Evolutionary conservation across 2,888 invertebrate species (phyloP).

Genomic region (Salpingus planirostris): DNA sequence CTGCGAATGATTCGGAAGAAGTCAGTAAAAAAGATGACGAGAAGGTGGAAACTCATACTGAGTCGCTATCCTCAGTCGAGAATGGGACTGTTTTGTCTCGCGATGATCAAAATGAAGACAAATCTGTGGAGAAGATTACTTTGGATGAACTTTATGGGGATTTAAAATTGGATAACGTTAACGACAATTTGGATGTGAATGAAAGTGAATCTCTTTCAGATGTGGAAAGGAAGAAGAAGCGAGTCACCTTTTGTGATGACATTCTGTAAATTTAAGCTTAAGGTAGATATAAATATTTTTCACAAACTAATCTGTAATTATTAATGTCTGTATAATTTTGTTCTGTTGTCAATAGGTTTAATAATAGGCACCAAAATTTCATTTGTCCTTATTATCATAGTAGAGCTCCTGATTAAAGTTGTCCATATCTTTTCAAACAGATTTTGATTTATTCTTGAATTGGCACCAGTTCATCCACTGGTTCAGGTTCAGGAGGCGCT

Average conservation of each 20-base stretch:
- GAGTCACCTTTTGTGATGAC: constrained; percentile 9
- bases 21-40: no score
- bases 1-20: no score
- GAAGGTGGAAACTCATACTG: no score
- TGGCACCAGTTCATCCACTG: not conserved
- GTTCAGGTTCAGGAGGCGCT: not conserved
- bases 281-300: not conserved
- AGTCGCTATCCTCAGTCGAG: no score
- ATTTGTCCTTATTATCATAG: no score
- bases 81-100: no score
- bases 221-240: constrained; percentile 9
- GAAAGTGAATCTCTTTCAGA: constrained; percentile 3
- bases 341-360: no score
- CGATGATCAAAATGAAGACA: no score
- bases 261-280: not conserved
- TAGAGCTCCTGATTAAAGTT: no score
- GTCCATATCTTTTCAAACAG: not conserved
- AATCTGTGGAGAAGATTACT: not conserved
- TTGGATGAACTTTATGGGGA: not conserved
- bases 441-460: not conserved
- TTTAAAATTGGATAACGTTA: not conserved
- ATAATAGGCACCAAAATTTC: no score
- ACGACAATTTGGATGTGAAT: not conserved
- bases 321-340: not conserved
- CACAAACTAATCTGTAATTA: not conserved